Conservation (phyloP, 1,140 invertebrate species). For the Paraescarpia echinospica region DNA sequence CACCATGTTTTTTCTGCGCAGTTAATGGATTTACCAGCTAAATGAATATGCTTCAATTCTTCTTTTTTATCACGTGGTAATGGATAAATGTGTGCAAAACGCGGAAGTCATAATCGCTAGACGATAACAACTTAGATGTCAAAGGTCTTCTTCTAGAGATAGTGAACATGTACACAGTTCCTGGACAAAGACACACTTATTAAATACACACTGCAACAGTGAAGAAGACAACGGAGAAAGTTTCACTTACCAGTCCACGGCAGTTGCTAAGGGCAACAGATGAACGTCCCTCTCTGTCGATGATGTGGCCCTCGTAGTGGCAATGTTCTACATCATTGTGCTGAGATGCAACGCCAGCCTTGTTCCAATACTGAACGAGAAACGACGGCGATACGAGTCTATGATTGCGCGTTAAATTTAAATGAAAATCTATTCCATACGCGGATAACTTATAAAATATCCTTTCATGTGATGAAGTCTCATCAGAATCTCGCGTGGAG, state of each 20-base stretch:
- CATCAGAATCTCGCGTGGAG: background rate
- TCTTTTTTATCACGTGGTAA: too few species aligned
- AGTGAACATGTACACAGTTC: too few species aligned
- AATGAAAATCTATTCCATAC: slow-evolving; percentile 44
- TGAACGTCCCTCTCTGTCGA: slow-evolving; percentile 24
- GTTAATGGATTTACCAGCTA: too few species aligned
- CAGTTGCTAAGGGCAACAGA: slow-evolving; percentile 48
- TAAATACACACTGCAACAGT: too few species aligned
- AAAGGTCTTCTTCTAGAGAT: too few species aligned
- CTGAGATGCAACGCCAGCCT: slow-evolving; percentile 22
- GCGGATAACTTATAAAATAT: slow-evolving; percentile 46
- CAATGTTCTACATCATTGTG: slow-evolving; percentile 36
- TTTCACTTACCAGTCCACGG: slow-evolving; percentile 44
- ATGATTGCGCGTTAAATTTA: slow-evolving; percentile 43
- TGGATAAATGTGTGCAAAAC: too few species aligned
- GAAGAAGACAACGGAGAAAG: too few species aligned
- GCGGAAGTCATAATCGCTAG: too few species aligned
- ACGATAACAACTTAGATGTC: too few species aligned
- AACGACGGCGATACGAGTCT: slow-evolving; percentile 38
- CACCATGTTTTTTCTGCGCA: too few species aligned
- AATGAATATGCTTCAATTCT: too few species aligned
- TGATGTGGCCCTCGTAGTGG: slow-evolving; percentile 38
- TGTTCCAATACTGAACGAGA: slow-evolving; percentile 38
- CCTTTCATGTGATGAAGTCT: background rate
- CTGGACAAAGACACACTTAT: background rate